A percentile compares a stretch with the other conserved stretches of the same genome.
Conservation (phyloP, 2,113 vertebrate genomes). For the Alethe diademata region DNA sequence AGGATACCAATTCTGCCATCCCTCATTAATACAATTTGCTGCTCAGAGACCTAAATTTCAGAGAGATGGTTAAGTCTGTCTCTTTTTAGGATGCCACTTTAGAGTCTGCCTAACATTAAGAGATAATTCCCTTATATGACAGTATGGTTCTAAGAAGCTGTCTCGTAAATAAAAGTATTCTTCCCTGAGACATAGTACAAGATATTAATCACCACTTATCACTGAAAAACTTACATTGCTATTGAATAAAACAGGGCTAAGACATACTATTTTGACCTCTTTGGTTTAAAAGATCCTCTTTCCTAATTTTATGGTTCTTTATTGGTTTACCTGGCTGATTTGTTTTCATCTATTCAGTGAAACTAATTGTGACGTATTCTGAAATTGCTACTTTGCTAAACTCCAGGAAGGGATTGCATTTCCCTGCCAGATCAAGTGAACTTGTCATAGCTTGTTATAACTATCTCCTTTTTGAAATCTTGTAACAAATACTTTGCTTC, state of each 20-base stretch:
- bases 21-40: not conserved
- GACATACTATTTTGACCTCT: not conserved
- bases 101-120: not conserved
- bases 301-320: not conserved
- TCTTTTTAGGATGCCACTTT: not conserved
- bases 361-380: not conserved
- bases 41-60: not conserved
- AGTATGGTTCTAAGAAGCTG: not conserved
- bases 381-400: not conserved
- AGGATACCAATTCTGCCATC: not conserved
- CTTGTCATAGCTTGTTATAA: not conserved
- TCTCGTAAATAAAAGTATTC: not conserved
- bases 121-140: not conserved
- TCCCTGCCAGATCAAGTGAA: not conserved
- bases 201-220: not conserved
- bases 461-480: not conserved
- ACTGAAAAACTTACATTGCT: not conserved
- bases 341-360: not conserved
- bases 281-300: not conserved
- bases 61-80: not conserved
- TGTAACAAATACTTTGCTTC: not conserved
- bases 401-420: not conserved
- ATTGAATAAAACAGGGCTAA: not conserved
- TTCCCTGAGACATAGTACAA: not conserved
- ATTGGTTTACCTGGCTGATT: not conserved